Conservation (phyloP, 92 coral and sea anemone genomes). For the Porites cylindrica region DNA sequence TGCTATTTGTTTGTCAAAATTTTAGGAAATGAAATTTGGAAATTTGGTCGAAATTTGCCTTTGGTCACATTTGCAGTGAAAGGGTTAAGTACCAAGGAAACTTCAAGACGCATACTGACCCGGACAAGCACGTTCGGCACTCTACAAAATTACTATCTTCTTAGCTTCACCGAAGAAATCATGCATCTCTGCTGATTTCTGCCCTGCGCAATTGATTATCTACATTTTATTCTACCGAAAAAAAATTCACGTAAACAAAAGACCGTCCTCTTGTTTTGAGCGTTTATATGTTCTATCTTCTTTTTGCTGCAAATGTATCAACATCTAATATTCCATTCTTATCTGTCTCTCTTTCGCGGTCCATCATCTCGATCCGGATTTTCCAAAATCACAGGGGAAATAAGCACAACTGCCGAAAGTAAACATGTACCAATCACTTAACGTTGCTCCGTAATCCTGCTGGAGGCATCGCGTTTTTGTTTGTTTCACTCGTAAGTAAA, state of each 20-base stretch:
- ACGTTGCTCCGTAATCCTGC: not conserved
- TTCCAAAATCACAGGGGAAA: not conserved
- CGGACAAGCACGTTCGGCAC: too few relatives aligned
- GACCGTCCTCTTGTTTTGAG: not conserved
- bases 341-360: not conserved
- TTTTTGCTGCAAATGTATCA: not conserved
- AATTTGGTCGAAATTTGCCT: too few relatives aligned
- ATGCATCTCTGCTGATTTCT: not conserved
- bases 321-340: not conserved
- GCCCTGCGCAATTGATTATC: not conserved
- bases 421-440: not conserved
- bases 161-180: not conserved
- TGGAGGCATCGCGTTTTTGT: not conserved
- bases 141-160: too few relatives aligned
- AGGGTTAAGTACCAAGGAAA: too few relatives aligned
- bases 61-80: too few relatives aligned
- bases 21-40: too few relatives aligned
- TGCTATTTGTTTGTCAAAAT: too few relatives aligned
- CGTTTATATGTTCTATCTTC: not conserved
- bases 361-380: not conserved
- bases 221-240: not conserved
- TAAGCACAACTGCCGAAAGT: not conserved
- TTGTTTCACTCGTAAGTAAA: conserved; percentile 17
- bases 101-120: too few relatives aligned
- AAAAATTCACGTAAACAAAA: not conserved